Conservation (phyloP, 1,140 invertebrate genomes). For the Drosophila virilis region DNA sequence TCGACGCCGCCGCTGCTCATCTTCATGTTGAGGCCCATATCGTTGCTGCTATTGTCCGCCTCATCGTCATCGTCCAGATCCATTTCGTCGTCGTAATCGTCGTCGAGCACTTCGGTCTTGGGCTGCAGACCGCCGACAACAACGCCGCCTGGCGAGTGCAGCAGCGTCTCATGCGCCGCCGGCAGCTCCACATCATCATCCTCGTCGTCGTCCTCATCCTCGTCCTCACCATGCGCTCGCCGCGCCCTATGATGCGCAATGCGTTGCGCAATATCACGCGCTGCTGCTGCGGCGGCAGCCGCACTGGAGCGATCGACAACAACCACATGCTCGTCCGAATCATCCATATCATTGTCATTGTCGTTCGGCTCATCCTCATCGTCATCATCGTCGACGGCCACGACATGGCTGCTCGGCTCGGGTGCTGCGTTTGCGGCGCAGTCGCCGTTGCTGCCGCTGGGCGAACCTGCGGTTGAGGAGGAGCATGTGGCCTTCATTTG, state of each 20-base stretch:
- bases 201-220: slow-evolving; percentile 59
- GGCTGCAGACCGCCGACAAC: slow-evolving; percentile 35
- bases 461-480: slow-evolving; percentile 39
- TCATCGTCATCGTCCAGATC: slow-evolving; percentile 80
- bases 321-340: slow-evolving; percentile 39
- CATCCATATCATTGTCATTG: slow-evolving; percentile 20
- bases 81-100: slow-evolving; percentile 81
- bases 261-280: slow-evolving; percentile 60
- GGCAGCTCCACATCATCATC: slow-evolving; percentile 33
- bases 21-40: slow-evolving; percentile 83
- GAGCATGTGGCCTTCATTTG: slow-evolving; percentile 48
- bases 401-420: slow-evolving; percentile 31
- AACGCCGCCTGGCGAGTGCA: slow-evolving; percentile 33
- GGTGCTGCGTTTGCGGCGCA: background rate
- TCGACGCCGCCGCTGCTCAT: slow-evolving; percentile 65
- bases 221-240: slow-evolving; percentile 46
- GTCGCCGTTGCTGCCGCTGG: slow-evolving; percentile 18
- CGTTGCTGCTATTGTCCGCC: slow-evolving; percentile 78
- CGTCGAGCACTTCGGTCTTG: slow-evolving; percentile 68
- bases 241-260: slow-evolving; percentile 53
- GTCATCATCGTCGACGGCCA: slow-evolving; percentile 60
- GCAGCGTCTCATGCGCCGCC: slow-evolving; percentile 34
- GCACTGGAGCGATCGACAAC: slow-evolving; percentile 39
- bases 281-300: slow-evolving; percentile 37
- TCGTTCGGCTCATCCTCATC: slow-evolving; percentile 43